phyloP scores from a whole-genome alignment of 2,888 invertebrate genomes.

The Diabrotica balteata region DNA sequence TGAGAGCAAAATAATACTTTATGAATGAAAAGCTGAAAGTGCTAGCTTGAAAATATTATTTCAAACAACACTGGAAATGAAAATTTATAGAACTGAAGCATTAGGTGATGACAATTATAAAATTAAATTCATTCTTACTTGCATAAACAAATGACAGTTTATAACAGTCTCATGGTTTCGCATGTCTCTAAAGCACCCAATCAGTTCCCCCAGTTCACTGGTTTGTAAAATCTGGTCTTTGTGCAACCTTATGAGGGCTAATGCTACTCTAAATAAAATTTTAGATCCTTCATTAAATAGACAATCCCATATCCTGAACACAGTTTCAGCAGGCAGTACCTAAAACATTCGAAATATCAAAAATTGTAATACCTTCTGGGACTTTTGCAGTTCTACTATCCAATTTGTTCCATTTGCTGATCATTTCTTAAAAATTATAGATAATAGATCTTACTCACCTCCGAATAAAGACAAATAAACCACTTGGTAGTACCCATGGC shows the following conservation, averaged over 20 bases:
- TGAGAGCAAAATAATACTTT: neutral
- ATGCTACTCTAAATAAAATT: constrained; percentile 86
- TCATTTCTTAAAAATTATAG: no score
- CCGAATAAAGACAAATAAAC: constrained; percentile 94
- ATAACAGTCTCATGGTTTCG: constrained; percentile 79
- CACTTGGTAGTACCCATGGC: constrained; percentile 92
- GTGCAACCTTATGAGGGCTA: constrained; percentile 82
- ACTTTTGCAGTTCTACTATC: no score
- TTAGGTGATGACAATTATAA: no score
- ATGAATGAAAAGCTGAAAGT: neutral
- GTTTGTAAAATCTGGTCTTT: constrained; percentile 75
- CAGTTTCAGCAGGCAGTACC: constrained; percentile 90
- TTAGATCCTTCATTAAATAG: constrained; percentile 94
- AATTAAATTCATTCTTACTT: constrained; percentile 64
- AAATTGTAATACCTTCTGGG: no score
- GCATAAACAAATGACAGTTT: constrained; percentile 89
- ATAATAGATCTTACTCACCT: constrained; percentile 61
- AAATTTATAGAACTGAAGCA: neutral
- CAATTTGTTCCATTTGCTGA: no score
- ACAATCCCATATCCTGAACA: constrained; percentile 94
- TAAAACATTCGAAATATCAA: constrained; percentile 6
- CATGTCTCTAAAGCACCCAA: constrained; percentile 83
- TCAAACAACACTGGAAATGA: no score
- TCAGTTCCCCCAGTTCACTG: constrained; percentile 81
- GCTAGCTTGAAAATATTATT: no score